Evolutionary conservation across 1,140 invertebrate species (phyloP), one percentile per base, ranked within the genome.

Genomic region (Papilio polyxenes): DNA sequence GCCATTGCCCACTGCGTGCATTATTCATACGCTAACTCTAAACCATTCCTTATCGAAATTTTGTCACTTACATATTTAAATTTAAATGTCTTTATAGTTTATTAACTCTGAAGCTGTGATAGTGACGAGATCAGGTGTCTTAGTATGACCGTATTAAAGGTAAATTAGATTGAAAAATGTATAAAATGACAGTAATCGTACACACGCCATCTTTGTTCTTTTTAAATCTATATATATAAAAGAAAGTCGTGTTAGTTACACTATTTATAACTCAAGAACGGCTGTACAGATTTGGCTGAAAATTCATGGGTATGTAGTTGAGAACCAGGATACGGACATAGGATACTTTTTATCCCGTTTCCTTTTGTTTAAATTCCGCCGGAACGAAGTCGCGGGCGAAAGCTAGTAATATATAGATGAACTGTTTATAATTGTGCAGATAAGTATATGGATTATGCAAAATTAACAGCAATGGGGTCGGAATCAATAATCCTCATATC

Each of bases 41-140:
- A 37, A 72, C 65, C 31, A 72, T 72, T 72, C 65, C 65, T 72
- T 72, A 72, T 72, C 65, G 65, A 72, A 65, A 20, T 65, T 20
- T 31, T 65, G 65, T 72, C 65, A 40, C 31, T 37, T 72, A 37
- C 9, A 23, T 72, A 72, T 62, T 62, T 62, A 72, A 72, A 72
- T 72, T 13, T 40, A 72, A 72, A 72, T 72, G 31, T 37, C 65
- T 37, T 37, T 4, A 72, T 72, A 72, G 13, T 72, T 72, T 72
- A 72, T 72, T 72, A 40, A 3, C 23, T 20, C 8, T 40, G 6
- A 72, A 72, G 23, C 13, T 37, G 13, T 40, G 31, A 62, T 62
- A 20, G n/a, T 62, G 59, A 9, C 20, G 59, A 20, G 6, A 11
- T 11, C 13, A 37, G 11, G 23, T 31, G 0, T 65, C 31, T 1